A percentile compares a stretch with the other conserved stretches of the same genome.
phyloP scores from a whole-genome alignment of 2,113 vertebrate genomes.

The Perccottus glenii region DNA sequence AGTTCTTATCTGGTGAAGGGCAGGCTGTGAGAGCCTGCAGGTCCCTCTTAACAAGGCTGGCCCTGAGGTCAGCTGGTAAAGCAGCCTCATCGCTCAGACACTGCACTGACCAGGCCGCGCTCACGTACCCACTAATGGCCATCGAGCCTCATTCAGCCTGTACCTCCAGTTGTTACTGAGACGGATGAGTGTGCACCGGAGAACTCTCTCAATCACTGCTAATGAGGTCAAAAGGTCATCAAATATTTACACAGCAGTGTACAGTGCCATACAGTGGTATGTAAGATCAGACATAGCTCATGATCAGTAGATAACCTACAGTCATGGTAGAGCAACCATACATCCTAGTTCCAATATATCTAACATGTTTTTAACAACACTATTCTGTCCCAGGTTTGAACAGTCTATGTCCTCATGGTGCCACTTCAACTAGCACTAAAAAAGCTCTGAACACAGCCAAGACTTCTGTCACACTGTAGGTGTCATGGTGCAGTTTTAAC shows the following conservation, averaged over 20 bases:
- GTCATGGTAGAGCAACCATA: too few relatives aligned
- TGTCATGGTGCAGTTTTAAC: too few relatives aligned
- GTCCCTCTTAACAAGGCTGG: conserved; percentile 59
- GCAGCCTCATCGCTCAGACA: conserved; percentile 54
- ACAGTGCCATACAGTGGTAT: conserved; percentile 31
- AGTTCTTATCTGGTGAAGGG: conserved; percentile 55
- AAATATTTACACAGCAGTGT: conserved; percentile 74
- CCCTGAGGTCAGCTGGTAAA: conserved; percentile 59
- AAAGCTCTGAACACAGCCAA: too few relatives aligned
- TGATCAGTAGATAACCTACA: too few relatives aligned
- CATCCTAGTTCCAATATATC: too few relatives aligned
- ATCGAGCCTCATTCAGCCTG: conserved; percentile 28
- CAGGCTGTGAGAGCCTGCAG: conserved; percentile 40
- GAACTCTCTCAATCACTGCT: conserved; percentile 70
- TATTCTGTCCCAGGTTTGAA: too few relatives aligned
- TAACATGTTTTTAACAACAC: too few relatives aligned
- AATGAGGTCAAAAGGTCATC: conserved; percentile 78
- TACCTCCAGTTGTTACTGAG: conserved; percentile 64
- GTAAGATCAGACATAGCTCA: too few relatives aligned
- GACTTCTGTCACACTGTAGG: too few relatives aligned
- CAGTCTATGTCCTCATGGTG: too few relatives aligned
- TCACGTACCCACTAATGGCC: conserved; percentile 52
- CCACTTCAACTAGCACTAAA: too few relatives aligned
- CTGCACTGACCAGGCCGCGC: conserved; percentile 59
- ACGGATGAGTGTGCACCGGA: conserved; percentile 57